These are phyloP conservation scores for Neosilurus hyrtlii DNA, from an alignment of 2,797 vertebrate genomes.

Conservation along the genomic window DNA sequence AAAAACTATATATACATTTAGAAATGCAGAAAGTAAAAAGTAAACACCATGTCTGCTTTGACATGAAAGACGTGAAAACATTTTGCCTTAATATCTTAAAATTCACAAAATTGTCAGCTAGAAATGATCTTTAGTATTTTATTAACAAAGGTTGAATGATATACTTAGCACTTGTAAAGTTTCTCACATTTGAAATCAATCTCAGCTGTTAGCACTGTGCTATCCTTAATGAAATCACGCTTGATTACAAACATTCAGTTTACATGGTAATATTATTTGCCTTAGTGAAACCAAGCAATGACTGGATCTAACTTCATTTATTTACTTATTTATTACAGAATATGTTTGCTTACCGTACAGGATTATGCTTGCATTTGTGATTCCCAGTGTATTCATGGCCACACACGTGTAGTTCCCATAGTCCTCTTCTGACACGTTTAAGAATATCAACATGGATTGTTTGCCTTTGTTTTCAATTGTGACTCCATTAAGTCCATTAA, in stretches of 20 bases:
- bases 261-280: neutral
- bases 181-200: neutral
- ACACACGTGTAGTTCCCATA: conserved; percentile 98
- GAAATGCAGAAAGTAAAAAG: neutral
- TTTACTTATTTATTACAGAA: neutral
- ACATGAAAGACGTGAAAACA: neutral
- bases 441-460: conserved; percentile 92
- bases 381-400: conserved; percentile 90
- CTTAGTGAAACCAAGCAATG: neutral
- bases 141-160: neutral
- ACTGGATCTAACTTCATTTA: neutral
- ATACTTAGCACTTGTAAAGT: neutral
- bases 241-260: neutral
- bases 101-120: neutral
- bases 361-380: conserved; percentile 95
- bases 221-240: neutral
- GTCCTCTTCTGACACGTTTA: conserved; percentile 96
- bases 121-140: neutral
- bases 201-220: neutral
- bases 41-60: neutral
- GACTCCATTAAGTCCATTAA: conserved; percentile 86
- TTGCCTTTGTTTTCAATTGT: conserved; percentile 95
- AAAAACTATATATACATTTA: neutral
- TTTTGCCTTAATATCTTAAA: neutral
- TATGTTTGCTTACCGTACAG: conserved; percentile 82